Percentiles rank a stretch among this genome's conserved stretches.
Conservation (phyloP, 1,140 invertebrate species). For the Mercenaria mercenaria region DNA sequence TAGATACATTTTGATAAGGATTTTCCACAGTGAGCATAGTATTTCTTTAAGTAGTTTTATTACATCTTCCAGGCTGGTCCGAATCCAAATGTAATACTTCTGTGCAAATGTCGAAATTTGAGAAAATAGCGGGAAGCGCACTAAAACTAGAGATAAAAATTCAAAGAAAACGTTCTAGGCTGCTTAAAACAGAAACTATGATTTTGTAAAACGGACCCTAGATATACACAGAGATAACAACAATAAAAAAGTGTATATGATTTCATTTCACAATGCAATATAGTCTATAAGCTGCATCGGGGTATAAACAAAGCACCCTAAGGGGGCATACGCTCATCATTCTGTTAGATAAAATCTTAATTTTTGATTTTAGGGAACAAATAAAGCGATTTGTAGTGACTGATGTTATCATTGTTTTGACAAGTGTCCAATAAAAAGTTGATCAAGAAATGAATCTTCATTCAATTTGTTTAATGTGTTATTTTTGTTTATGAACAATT, state of each 20-base stretch:
- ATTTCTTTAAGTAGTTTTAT: no score
- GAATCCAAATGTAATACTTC: no score
- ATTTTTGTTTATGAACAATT: not conserved
- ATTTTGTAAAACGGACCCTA: no score
- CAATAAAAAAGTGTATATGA: not conserved
- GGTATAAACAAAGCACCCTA: not conserved
- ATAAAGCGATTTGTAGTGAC: constrained; percentile 28
- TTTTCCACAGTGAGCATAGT: no score
- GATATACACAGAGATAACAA: not conserved
- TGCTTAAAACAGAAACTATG: no score
- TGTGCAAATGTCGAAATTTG: no score
- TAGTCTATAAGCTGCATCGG: not conserved
- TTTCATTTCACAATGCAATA: not conserved
- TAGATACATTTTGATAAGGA: no score
- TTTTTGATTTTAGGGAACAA: constrained; percentile 16
- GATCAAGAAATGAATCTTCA: constrained; percentile 8
- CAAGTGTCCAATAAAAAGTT: constrained; percentile 21
- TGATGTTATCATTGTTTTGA: constrained; percentile 33
- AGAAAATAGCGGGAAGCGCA: no score
- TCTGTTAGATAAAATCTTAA: not conserved
- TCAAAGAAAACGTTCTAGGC: no score
- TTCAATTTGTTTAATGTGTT: constrained; percentile 6
- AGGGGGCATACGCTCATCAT: not conserved
- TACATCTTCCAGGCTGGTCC: no score
- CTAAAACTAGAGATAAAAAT: no score